Evolutionary conservation across 2,113 vertebrate genomes (phyloP).

Genomic region (Pteropus alecto): DNA sequence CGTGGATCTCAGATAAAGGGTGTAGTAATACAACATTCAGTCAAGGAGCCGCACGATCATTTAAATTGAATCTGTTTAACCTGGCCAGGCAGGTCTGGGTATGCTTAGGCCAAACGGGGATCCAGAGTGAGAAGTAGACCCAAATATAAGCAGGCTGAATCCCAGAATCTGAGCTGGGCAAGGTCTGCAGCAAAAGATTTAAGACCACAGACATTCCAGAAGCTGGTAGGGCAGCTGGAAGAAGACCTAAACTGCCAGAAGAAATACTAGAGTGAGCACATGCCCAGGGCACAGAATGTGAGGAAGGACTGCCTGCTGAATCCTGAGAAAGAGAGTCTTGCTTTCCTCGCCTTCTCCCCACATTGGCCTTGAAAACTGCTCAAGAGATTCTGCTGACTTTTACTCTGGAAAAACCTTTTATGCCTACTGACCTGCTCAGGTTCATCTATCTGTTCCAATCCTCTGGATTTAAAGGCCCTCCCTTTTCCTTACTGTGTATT

Average conservation of each 20-base stretch:
- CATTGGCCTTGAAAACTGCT: neutral
- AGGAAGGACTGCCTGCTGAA: rapidly evolving
- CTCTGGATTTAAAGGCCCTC: neutral
- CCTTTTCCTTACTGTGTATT: neutral
- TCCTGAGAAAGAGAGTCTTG: neutral
- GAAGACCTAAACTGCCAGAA: neutral
- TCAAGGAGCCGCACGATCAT: neutral
- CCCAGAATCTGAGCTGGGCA: neutral
- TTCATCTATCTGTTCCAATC: neutral
- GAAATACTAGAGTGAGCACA: rapidly evolving
- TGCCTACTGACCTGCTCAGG: neutral
- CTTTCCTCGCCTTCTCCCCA: neutral
- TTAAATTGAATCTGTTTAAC: neutral
- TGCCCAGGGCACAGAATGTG: neutral
- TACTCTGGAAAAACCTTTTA: neutral
- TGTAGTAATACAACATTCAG: neutral
- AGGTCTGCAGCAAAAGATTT: neutral
- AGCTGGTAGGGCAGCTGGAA: neutral
- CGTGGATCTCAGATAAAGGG: neutral
- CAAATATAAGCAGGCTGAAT: neutral
- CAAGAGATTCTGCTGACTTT: neutral
- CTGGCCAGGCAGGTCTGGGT: neutral
- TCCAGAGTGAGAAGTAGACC: neutral
- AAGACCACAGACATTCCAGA: neutral
- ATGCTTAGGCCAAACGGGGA: neutral